phyloP scores from a whole-genome alignment of 2,113 vertebrate genomes.

The Chionomys nivalis region DNA sequence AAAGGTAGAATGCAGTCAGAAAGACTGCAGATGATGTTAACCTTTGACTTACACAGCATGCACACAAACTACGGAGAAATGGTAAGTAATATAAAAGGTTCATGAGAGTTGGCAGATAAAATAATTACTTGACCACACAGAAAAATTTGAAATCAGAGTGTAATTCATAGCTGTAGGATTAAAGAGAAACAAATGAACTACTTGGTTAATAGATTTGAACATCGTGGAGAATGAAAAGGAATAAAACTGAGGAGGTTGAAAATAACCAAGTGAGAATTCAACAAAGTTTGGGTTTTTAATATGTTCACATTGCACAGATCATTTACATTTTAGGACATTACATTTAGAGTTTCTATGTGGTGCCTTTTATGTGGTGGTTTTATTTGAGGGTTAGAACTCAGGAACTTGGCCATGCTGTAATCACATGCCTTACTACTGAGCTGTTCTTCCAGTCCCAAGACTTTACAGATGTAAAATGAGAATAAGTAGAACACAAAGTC shows the following conservation, averaged over 20 bases:
- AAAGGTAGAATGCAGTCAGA: not conserved
- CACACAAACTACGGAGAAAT: not conserved
- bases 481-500: not conserved
- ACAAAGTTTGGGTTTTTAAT: constrained; percentile 6
- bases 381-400: not conserved
- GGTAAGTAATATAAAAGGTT: not conserved
- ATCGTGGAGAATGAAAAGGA: not conserved
- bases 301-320: not conserved
- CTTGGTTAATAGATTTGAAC: not conserved
- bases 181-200: not conserved
- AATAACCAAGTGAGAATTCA: constrained; percentile 5
- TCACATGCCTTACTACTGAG: not conserved
- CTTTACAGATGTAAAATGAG: constrained; percentile 19
- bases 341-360: not conserved
- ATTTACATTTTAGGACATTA: not conserved
- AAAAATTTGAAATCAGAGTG: constrained; percentile 20
- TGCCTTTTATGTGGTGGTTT: not conserved
- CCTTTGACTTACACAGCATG: not conserved
- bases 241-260: not conserved
- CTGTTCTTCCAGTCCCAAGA: not conserved
- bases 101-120: constrained; percentile 27
- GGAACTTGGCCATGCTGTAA: not conserved
- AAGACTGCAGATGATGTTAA: not conserved
- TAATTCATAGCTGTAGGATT: not conserved
- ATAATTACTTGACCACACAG: constrained; percentile 6